Evolutionary conservation across 2,113 vertebrate genomes (phyloP).

Genomic region (Megaptera novaeangliae): DNA sequence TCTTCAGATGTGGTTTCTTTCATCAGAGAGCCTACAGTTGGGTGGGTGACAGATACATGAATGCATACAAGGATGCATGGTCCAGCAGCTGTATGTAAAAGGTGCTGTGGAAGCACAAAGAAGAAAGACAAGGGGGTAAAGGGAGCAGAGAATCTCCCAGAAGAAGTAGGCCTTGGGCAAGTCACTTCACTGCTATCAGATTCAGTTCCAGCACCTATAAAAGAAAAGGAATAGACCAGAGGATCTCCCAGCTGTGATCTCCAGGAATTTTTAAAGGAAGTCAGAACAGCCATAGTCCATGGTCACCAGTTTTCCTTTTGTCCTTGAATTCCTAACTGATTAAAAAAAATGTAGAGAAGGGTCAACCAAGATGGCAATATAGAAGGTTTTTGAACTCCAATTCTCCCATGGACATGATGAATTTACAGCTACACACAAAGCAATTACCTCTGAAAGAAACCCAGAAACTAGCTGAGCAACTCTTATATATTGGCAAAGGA

Average conservation of each 20-base stretch:
- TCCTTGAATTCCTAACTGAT: not conserved
- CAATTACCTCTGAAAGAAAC: not conserved
- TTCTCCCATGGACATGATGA: not conserved
- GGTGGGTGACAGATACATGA: not conserved
- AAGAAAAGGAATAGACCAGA: not conserved
- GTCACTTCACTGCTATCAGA: not conserved
- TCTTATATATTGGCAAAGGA: not conserved
- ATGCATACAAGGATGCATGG: too few species aligned
- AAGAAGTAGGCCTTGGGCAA: not conserved
- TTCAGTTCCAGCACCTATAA: not conserved
- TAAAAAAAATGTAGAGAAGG: not conserved
- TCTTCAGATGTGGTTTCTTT: not conserved
- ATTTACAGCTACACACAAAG: not conserved
- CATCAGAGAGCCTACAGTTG: not conserved
- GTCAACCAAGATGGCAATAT: not conserved
- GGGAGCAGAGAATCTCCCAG: not conserved
- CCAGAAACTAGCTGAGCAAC: not conserved
- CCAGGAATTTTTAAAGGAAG: not conserved
- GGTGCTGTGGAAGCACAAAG: not conserved
- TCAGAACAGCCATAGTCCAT: not conserved
- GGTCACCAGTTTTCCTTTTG: not conserved
- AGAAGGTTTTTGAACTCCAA: not conserved
- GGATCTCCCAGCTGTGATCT: not conserved
- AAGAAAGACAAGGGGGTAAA: accelerated
- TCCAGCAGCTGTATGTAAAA: not conserved